These are phyloP conservation scores for Nycteola revayana DNA, from an alignment of 2,888 invertebrate species.

Conservation along the genomic window DNA sequence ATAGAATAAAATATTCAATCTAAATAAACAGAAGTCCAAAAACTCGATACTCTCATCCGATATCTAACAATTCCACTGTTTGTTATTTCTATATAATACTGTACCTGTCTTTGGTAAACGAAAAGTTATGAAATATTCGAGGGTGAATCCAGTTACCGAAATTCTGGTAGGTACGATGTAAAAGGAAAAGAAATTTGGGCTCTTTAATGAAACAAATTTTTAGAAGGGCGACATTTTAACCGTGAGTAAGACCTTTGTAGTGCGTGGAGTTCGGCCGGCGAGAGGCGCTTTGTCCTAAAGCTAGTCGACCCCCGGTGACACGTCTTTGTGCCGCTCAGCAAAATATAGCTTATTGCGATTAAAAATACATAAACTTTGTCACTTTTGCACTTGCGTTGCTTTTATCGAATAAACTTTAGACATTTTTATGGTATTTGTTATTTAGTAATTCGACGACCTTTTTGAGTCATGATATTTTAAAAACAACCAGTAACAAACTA, in stretches of 20 bases:
- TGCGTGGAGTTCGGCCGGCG: conserved; percentile 43
- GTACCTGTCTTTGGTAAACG: conserved; percentile 54
- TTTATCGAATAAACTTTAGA: no score
- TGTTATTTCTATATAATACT: conserved; percentile 48
- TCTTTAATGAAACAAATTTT: conserved; percentile 78
- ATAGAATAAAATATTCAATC: conserved; percentile 20
- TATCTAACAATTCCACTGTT: conserved; percentile 51
- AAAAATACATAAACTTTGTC: conserved; percentile 51
- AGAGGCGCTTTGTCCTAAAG: conserved; percentile 59
- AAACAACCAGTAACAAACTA: no score
- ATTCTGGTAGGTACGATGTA: conserved; percentile 43
- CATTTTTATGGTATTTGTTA: no score
- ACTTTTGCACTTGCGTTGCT: conserved; percentile 16
- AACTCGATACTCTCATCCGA: conserved; percentile 44
- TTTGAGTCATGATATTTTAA: no score
- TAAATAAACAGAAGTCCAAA: conserved; percentile 31
- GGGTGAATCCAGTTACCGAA: conserved; percentile 47
- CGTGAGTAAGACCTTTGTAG: conserved; percentile 77
- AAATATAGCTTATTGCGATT: conserved; percentile 75
- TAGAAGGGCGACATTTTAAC: conserved; percentile 73
- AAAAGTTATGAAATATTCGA: conserved; percentile 59
- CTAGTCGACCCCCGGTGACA: conserved; percentile 54
- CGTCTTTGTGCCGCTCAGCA: conserved; percentile 65
- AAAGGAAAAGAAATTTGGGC: conserved; percentile 66
- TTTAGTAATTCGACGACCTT: no score